Conservation (phyloP, 2,797 vertebrate genomes). For the Benthosema pterotum region DNA sequence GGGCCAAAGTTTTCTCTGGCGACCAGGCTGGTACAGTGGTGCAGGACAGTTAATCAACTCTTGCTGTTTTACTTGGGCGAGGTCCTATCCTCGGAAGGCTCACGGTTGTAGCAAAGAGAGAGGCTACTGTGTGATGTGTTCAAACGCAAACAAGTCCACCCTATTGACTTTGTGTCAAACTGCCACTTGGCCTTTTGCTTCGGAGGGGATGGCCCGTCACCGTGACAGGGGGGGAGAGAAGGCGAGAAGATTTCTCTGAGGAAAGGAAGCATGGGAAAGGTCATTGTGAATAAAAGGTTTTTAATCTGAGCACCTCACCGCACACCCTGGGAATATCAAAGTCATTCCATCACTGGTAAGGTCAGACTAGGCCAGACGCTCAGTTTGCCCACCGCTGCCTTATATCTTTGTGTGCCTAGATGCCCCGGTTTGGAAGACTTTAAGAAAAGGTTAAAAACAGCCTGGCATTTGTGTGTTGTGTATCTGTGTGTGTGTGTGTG, state of each 20-base stretch:
- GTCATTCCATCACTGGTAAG: conserved; percentile 67
- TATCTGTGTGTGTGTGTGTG: conserved; percentile 12
- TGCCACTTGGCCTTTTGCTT: conserved; percentile 81
- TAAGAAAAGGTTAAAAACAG: conserved; percentile 65
- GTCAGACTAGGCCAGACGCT: conserved; percentile 56
- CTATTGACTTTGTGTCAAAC: conserved; percentile 82
- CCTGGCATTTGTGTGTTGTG: neutral
- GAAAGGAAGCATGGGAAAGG: conserved; percentile 75
- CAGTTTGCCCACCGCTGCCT: conserved; percentile 53
- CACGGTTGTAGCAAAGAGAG: conserved; percentile 40
- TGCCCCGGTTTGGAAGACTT: conserved; percentile 48
- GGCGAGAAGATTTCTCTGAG: conserved; percentile 73
- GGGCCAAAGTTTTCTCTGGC: no score
- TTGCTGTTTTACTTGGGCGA: conserved; percentile 17
- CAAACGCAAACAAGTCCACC: conserved; percentile 63
- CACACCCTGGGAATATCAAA: conserved; percentile 78
- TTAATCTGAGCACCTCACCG: conserved; percentile 73
- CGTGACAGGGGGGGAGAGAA: conserved; percentile 51
- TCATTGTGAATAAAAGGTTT: conserved; percentile 79
- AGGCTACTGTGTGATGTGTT: conserved; percentile 65
- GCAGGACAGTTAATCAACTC: conserved; percentile 37
- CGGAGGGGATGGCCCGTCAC: conserved; percentile 69
- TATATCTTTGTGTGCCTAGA: conserved; percentile 61
- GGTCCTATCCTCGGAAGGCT: conserved; percentile 29
- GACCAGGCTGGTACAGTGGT: neutral